A percentile compares a stretch with the other conserved stretches of the same genome.
Evolutionary conservation across 2,797 vertebrate species (phyloP).

Genomic region (Ctenochaetus hawaiiensis): DNA sequence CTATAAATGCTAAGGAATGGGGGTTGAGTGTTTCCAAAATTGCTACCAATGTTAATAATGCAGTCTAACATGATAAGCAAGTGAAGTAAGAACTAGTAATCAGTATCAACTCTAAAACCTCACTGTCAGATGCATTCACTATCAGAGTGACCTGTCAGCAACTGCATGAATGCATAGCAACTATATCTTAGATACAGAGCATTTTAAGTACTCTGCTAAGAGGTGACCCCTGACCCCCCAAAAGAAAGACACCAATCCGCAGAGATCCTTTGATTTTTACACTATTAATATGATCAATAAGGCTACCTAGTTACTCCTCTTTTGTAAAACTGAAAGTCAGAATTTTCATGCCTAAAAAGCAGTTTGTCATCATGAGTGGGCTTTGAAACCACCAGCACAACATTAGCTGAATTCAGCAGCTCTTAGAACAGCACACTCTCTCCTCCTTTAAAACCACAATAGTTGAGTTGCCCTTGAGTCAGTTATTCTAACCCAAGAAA

Average conservation of each 20-base stretch:
- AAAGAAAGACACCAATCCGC: not conserved
- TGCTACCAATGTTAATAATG: not conserved
- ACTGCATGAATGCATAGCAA: no score
- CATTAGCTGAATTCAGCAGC: conserved; percentile 36
- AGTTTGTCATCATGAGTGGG: conserved; percentile 32
- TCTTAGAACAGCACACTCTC: conserved; percentile 15
- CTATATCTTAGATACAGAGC: no score
- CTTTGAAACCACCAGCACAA: conserved; percentile 35
- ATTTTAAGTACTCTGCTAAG: no score
- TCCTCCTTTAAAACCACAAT: conserved; percentile 41
- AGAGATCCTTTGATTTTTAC: not conserved
- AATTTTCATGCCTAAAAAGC: conserved; percentile 21
- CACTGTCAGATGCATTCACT: not conserved
- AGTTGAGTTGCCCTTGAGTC: conserved; percentile 29
- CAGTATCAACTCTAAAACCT: no score
- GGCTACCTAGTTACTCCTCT: not conserved
- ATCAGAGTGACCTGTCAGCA: not conserved
- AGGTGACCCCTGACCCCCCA: not conserved
- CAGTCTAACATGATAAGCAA: not conserved
- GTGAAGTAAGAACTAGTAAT: not conserved
- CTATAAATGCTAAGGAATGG: not conserved
- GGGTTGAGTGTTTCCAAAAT: not conserved
- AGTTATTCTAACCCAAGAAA: conserved; percentile 22
- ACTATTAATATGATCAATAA: not conserved
- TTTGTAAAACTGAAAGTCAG: not conserved